Base-by-base conservation (phyloP, 2,113 vertebrate species). In the Pterocles burchelli region DNA sequence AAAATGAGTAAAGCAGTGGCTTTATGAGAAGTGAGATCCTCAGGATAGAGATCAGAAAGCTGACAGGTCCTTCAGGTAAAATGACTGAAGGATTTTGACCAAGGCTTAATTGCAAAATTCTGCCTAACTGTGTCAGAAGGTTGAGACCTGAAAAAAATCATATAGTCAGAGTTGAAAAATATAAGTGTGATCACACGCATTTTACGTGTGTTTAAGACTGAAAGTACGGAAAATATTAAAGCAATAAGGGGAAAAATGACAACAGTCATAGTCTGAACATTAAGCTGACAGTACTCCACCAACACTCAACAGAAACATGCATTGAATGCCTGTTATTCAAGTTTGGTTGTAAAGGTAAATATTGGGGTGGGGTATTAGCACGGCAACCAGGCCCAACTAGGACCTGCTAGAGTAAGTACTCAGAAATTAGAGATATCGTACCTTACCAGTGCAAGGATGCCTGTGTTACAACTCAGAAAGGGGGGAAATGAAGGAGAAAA, bases 221-320 rank as follows among this genome's bases (percentile, higher is more conserved):
- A 85, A 82, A 83, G 48, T 1, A 57, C 6, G 28, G 14, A 45
- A 83, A 90, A 91, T 15, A 59, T 48, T 36, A 61, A 22, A 70
- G 10, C 5, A 31, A 11, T 7, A 29, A 1, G 49, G 9, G 10
- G 13, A 13, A 10, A 61, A 89, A 66, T 1, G 3, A 1, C 34
- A 80, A n/a, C 7, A 81, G 14, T 17, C 28, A 58, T 19, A 36
- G 18, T 6, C 28, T 26, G 34, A 76, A 61, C 2, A 51, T 8
- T 5, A 83, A 71, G 7, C 4, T 62, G 13, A 36, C 8, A 51
- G 29, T 20, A 34, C 12, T 86, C 7, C 24, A 62, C 34, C 29
- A 67, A 52, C 3, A 28, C 11, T 17, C 1, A 2, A 43, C 6
- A 66, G 17, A 83, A 75, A 45, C 10, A 52, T 3, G 1, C 24